Conservation (phyloP, 2,797 vertebrate genomes). For the Petrocephalus schoutedeni region DNA sequence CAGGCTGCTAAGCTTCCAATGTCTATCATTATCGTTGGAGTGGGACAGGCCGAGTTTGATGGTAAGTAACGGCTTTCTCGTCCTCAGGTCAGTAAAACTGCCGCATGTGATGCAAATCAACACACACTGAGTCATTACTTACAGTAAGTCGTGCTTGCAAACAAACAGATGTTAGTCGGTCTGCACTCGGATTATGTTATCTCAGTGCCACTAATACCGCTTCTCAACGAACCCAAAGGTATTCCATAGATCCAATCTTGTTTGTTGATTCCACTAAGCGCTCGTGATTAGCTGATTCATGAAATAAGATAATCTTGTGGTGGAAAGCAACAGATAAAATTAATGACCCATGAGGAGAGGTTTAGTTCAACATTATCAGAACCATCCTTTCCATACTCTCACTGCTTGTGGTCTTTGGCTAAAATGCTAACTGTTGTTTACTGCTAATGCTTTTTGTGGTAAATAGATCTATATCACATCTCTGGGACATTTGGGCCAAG, state of each 20-base stretch:
- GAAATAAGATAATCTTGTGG: not conserved
- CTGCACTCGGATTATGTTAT: not conserved
- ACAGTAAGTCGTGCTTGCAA: constrained; percentile 15
- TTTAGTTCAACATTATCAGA: not conserved
- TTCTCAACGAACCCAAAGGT: not conserved
- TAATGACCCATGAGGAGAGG: not conserved
- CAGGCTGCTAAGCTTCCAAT: constrained; percentile 92
- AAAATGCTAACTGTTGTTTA: not conserved
- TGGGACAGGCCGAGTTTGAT: constrained; percentile 91
- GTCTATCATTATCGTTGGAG: constrained; percentile 95
- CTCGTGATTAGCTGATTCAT: not conserved
- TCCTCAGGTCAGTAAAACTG: not conserved
- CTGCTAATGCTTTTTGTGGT: not conserved
- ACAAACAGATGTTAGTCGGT: constrained; percentile 14
- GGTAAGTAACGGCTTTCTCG: constrained; percentile 58
- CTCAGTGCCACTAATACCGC: not conserved
- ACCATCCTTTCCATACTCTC: not conserved
- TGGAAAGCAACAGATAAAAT: not conserved
- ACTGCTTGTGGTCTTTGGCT: not conserved
- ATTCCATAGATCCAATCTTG: not conserved
- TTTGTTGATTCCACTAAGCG: not conserved
- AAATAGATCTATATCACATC: not conserved
- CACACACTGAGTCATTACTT: constrained; percentile 35
- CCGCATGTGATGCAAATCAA: constrained; percentile 38
- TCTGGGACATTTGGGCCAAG: not conserved